Base-by-base conservation (phyloP, 1,140 invertebrate genomes). In the Drosophila miranda region DNA sequence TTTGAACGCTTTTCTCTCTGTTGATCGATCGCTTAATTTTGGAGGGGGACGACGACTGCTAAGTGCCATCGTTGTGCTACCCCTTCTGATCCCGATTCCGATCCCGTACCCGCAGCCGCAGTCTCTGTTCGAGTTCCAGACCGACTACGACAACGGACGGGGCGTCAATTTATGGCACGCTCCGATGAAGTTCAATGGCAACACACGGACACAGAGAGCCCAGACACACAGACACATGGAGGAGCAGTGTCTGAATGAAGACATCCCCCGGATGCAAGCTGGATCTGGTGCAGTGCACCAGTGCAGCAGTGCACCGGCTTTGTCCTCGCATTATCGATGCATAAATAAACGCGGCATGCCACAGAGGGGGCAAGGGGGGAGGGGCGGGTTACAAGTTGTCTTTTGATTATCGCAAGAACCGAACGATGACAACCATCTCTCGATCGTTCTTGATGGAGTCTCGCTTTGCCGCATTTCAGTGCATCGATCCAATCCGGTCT, bases 131-230 rank as follows among this genome's bases (percentile, higher is more conserved):
- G 38, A 54, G 55, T 45, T 52, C 19, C 43, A 54, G 55, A 41
- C 34, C 46, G 54, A 41, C 63, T 67, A 16, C 60, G 48, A 28
- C 63, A 51, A 41, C 34, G 63, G 59, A 45, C 34, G 23, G 60
- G 63, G 78, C 75, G 82, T 86, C 83, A 87, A 87, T 87, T 88
- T 87, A 78, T 78, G 82, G 82, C 82, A 87, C 82, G 82, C 82
- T 87, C 76, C 82, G 78, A 87, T 78, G 59, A 73, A 87, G 82
- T 82, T 88, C 78, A 87, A 88, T 88, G 82, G 77, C 75, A 84
- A 82, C 38, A 63, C 16, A 55, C 52, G 21, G 23, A n/a, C 60
- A 66, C 16, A 58, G 16, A 51, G 14, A 23, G 48, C 26, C 13
- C 21, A 53, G 23, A 44, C 11, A 16, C 14, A 23, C 28, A 34